Conservation (phyloP, 2,888 invertebrate genomes). For the Harmothoe impar region DNA sequence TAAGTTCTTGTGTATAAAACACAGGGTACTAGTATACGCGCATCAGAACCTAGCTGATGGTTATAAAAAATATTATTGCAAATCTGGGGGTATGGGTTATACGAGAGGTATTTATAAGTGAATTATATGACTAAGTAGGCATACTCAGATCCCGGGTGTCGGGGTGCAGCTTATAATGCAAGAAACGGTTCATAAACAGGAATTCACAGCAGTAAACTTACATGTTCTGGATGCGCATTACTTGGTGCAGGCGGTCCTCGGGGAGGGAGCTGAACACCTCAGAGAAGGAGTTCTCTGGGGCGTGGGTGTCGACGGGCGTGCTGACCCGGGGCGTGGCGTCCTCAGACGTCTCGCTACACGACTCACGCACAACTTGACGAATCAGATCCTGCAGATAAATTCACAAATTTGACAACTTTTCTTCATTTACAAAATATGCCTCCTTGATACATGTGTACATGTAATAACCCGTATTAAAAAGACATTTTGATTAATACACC, state of each 20-base stretch:
- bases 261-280: not conserved
- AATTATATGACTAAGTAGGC: no score
- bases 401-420: not conserved
- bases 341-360: not conserved
- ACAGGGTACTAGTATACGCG: no score
- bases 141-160: no score
- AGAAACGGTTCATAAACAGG: no score
- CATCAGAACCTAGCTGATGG: no score
- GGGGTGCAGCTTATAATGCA: no score
- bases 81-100: no score
- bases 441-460: not conserved
- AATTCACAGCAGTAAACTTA: no score
- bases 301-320: not conserved
- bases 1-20: no score
- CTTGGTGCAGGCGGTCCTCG: not conserved
- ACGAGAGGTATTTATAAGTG: no score
- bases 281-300: not conserved
- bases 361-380: no score
- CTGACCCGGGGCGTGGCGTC: not conserved
- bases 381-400: not conserved
- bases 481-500: not conserved
- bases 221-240: not conserved
- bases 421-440: not conserved
- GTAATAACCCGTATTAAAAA: not conserved
- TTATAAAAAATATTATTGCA: no score